phyloP scores from a whole-genome alignment of 2,113 vertebrate species.

The Ciconia boyciana region DNA sequence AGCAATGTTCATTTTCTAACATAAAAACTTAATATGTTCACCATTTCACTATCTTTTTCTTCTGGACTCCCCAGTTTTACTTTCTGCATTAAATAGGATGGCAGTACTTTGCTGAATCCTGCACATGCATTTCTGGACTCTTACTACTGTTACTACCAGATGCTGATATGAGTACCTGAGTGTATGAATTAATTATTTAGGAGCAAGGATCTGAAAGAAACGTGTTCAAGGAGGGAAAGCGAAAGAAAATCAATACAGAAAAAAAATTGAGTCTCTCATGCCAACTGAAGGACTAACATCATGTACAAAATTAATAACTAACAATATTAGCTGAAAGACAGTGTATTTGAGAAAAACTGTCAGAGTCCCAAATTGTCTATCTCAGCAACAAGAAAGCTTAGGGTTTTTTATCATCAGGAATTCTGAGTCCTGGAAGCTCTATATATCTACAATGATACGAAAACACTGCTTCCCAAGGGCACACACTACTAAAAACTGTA shows the following conservation, averaged over 20 bases:
- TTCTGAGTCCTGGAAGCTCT: neutral
- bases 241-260: slow-evolving; percentile 15
- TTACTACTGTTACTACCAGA: slow-evolving; percentile 2
- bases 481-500: neutral
- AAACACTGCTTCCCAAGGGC: neutral
- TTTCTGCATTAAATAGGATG: neutral
- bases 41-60: neutral
- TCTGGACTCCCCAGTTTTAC: neutral
- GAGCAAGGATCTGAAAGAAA: slow-evolving; percentile 8
- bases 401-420: neutral
- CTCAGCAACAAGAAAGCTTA: neutral
- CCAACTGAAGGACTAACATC: neutral
- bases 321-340: slow-evolving; percentile 33
- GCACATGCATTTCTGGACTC: neutral
- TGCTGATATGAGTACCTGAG: slow-evolving; percentile 31
- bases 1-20: neutral
- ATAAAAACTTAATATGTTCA: slow-evolving; percentile 11
- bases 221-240: neutral
- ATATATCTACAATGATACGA: neutral
- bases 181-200: slow-evolving; percentile 57
- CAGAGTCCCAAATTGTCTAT: neutral
- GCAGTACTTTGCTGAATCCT: slow-evolving; percentile 12
- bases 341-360: neutral
- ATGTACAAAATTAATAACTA: slow-evolving; percentile 40
- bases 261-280: neutral